Evolutionary conservation across 30 jellyfish, hydroid and myxozoan species (phyloP), one percentile per base, ranked within the genome.

Genomic region (Mastigias papua): DNA sequence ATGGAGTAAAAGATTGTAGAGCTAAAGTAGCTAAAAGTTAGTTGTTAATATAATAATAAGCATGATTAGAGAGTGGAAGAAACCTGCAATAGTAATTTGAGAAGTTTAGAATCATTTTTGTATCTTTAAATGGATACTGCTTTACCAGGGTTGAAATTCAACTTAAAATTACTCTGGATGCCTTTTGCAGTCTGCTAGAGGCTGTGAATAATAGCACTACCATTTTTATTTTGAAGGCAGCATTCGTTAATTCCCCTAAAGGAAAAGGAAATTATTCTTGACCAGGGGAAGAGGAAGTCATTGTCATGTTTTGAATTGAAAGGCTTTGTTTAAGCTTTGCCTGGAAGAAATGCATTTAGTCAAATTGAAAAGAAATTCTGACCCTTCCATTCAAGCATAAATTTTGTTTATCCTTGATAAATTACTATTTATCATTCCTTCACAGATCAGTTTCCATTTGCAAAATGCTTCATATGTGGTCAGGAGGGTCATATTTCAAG

Each of bases 381-480:
- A n/a, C n/a, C n/a, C n/a, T n/a, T n/a, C n/a, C 54, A 3, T 37
- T 11, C 54, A 3, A 11, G 11, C 54, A 37, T 11, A 3, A 3
- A 37, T 37, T 37, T 37, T 37, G 54, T 37, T 3, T 37, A 37
- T 10, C 74, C 7, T 25, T 63, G 74, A 23, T 63, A 6, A 19
- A 11, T 17, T 58, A n/a, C 3, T 63, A 10, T 46, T 1, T 63
- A 57, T 31, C 13, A 29, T 63, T 51, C 34, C 83, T 34, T 48
- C 68, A 22, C 82, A 94, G 98, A 79, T 51, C 86, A 71, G 7
- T 84, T 66, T 31, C 98, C 98, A 30, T 89, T 58, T 80, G 98
- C 98, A 74, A 86, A 77, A 50, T 94, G 98, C 61, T 94, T 94
- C 77, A 82, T 94, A 48, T 94, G 98, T 76, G 86, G 91, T 34